These are phyloP conservation scores for Enteromius argenteus DNA, from an alignment of 2,797 vertebrate species.

Conservation along the genomic window DNA sequence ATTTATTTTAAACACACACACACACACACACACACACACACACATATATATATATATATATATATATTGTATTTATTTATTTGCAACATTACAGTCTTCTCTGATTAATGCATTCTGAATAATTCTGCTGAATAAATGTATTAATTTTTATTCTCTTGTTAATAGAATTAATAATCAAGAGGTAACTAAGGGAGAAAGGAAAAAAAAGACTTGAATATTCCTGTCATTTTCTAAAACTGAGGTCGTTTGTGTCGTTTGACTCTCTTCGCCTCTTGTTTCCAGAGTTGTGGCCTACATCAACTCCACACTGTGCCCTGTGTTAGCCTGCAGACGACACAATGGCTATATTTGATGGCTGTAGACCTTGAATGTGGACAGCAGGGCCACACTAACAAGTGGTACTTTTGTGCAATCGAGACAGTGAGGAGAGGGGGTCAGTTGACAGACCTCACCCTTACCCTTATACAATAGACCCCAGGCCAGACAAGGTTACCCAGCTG, in stretches of 20 bases:
- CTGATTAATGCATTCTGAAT: neutral
- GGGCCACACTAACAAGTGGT: constrained; percentile 82
- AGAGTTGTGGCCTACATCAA: constrained; percentile 69
- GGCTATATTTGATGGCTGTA: constrained; percentile 83
- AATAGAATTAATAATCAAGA: constrained; percentile 7
- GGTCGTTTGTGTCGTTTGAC: constrained; percentile 74
- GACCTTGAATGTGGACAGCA: constrained; percentile 75
- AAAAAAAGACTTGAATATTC: constrained; percentile 54
- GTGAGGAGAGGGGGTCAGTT: constrained; percentile 73
- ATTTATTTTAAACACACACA: neutral
- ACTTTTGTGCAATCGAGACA: constrained; percentile 78
- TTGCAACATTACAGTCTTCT: too few species aligned
- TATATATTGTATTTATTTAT: too few species aligned
- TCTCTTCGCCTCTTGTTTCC: constrained; percentile 76
- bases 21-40: too few species aligned
- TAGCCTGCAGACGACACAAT: constrained; percentile 79
- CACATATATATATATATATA: too few species aligned
- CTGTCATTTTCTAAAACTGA: constrained; percentile 43
- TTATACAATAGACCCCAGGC: constrained; percentile 69
- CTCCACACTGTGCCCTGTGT: constrained; percentile 83
- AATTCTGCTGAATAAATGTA: neutral
- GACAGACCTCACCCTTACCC: constrained; percentile 80
- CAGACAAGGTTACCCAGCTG: constrained; percentile 81
- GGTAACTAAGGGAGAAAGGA: constrained; percentile 14
- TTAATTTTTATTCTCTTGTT: constrained; percentile 38